A percentile compares a stretch with the other conserved stretches of the same genome.
Evolutionary conservation across 2,113 vertebrate species (phyloP).

Genomic region (Aythya baeri): DNA sequence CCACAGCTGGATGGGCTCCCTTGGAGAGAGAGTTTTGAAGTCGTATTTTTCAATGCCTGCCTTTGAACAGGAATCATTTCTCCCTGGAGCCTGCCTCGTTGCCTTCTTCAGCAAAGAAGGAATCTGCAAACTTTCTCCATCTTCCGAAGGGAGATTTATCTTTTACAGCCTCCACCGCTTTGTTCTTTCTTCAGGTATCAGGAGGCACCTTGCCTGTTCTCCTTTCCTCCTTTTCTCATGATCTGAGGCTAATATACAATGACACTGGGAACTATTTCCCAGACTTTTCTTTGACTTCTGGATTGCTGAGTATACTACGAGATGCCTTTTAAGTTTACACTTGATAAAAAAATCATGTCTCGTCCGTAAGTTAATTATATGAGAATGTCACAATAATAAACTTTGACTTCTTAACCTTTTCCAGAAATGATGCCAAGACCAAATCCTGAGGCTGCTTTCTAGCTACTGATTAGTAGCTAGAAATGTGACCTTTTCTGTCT

Average conservation of each 20-base stretch:
- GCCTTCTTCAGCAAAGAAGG: neutral
- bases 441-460: constrained; percentile 60
- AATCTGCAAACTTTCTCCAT: neutral
- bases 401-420: constrained; percentile 65
- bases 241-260: neutral
- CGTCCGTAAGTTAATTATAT: constrained; percentile 44
- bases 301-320: neutral
- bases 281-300: neutral
- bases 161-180: neutral
- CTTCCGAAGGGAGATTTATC: neutral
- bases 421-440: constrained; percentile 50
- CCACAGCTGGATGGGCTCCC: neutral
- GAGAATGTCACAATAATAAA: constrained; percentile 64
- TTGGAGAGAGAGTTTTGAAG: neutral
- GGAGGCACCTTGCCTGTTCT: neutral
- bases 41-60: neutral
- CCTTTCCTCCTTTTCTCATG: neutral
- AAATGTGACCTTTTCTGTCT: constrained; percentile 62
- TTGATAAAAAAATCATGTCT: constrained; percentile 29
- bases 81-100: neutral
- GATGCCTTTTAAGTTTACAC: constrained; percentile 38
- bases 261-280: neutral
- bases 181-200: neutral
- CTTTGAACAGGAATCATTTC: neutral
- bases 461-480: constrained; percentile 58